Conservation (phyloP, 2,113 vertebrate species). For the Thermophis baileyi region DNA sequence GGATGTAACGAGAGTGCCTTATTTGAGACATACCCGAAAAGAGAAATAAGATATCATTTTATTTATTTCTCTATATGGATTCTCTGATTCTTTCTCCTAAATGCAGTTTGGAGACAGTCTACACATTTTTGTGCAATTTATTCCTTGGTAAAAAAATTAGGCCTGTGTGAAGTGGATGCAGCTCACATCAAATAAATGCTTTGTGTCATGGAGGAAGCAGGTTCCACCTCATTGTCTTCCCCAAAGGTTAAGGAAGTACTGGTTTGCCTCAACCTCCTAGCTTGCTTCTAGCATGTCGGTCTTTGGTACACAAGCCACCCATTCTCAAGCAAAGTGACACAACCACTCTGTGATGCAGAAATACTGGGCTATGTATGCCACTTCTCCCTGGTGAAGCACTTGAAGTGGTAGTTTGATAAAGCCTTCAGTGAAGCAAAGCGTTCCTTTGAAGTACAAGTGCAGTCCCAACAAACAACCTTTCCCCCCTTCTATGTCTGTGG, state of each 20-base stretch:
- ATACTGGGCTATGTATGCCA: background rate
- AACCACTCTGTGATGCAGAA: background rate
- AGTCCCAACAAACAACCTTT: background rate
- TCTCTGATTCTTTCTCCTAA: background rate
- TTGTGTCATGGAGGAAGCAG: background rate
- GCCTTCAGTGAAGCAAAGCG: background rate
- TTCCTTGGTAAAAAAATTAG: background rate
- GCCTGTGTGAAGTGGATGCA: background rate
- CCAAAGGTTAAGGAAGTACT: background rate
- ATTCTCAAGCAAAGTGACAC: background rate
- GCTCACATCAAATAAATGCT: background rate
- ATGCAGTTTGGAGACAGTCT: background rate
- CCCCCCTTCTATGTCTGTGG: background rate
- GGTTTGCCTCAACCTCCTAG: background rate
- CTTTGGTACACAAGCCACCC: background rate
- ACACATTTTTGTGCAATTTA: background rate
- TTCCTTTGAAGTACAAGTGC: background rate
- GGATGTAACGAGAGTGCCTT: conserved; percentile 14
- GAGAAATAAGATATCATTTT: background rate
- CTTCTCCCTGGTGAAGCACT: background rate
- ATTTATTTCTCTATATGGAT: background rate
- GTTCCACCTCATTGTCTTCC: background rate
- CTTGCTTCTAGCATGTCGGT: background rate
- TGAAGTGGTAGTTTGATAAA: background rate
- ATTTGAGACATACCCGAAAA: conserved; percentile 20